Percentiles rank a stretch among this genome's conserved stretches.
phyloP scores from a whole-genome alignment of 2,888 invertebrate genomes.

The Cryptus viduatorius region DNA sequence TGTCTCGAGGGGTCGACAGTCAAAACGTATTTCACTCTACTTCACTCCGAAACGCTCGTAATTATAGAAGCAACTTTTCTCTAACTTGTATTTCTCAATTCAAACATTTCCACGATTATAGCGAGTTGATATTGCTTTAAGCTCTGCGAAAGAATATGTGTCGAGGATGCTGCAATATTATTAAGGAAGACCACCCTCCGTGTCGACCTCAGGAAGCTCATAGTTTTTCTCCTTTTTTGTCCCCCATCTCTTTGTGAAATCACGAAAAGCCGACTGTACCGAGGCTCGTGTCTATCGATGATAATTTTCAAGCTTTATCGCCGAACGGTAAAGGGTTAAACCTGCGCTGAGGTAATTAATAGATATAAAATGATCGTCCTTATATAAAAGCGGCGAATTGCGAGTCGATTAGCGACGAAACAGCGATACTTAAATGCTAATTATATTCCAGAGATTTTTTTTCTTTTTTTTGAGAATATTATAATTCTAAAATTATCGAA shows the following conservation, averaged over 20 bases:
- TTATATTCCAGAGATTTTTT: conserved; percentile 33
- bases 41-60: conserved; percentile 39
- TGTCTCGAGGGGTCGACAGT: conserved; percentile 56
- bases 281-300: conserved; percentile 30
- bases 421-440: conserved; percentile 21
- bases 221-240: conserved; percentile 17
- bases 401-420: conserved; percentile 16
- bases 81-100: conserved; percentile 43
- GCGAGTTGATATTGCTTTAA: conserved; percentile 38
- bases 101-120: conserved; percentile 38
- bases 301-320: conserved; percentile 63
- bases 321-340: conserved; percentile 13
- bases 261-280: conserved; percentile 41
- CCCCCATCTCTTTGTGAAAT: conserved; percentile 29
- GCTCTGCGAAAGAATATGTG: conserved; percentile 28
- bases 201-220: conserved; percentile 50
- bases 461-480: background rate
- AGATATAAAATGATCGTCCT: conserved; percentile 56
- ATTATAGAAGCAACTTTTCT: conserved; percentile 39
- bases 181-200: conserved; percentile 12
- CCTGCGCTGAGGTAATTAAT: conserved; percentile 47
- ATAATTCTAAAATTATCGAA: conserved; percentile 15
- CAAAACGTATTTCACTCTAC: conserved; percentile 70
- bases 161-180: conserved; percentile 38
- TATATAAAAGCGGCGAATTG: conserved; percentile 3